Evolutionary conservation across 1,140 invertebrate genomes (phyloP).

Genomic region (Polypedilum pembai): DNA sequence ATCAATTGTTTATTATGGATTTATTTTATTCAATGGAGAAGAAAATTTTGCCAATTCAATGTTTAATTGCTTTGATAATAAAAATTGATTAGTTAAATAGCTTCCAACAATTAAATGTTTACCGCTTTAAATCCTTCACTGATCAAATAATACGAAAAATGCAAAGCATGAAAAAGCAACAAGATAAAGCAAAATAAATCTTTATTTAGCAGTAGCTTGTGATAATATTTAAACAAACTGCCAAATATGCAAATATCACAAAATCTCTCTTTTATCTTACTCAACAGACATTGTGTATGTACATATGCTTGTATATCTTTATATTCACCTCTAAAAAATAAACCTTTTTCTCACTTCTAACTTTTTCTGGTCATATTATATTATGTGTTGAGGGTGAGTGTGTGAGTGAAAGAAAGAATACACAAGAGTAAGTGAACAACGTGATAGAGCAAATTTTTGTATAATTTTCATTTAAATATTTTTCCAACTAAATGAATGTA

Average conservation of each 20-base stretch:
- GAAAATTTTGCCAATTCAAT: too few relatives aligned
- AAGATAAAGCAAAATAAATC: conserved; percentile 8
- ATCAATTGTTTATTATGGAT: too few relatives aligned
- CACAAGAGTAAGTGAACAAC: not conserved
- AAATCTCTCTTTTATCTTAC: not conserved
- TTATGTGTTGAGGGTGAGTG: not conserved
- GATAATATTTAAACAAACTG: conserved; percentile 14
- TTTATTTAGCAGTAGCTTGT: conserved; percentile 8
- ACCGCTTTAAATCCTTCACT: not conserved
- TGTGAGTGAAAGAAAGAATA: not conserved
- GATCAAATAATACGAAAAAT: not conserved
- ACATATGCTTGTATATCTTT: not conserved
- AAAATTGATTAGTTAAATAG: too few relatives aligned
- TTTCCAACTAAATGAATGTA: conserved; percentile 3
- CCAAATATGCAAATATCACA: conserved; percentile 13
- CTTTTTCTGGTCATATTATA: not conserved
- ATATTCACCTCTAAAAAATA: not conserved
- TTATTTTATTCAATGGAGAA: too few relatives aligned
- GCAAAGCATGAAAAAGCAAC: not conserved
- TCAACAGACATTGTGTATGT: not conserved
- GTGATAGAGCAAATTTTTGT: conserved; percentile 13
- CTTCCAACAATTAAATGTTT: too few relatives aligned
- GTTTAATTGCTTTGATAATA: too few relatives aligned
- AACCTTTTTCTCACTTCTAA: conserved; percentile 17
- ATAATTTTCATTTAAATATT: conserved; percentile 17